A percentile compares a stretch with the other conserved stretches of the same genome.
Conservation (phyloP, 92 coral and sea anemone genomes). For the Porites divaricata region DNA sequence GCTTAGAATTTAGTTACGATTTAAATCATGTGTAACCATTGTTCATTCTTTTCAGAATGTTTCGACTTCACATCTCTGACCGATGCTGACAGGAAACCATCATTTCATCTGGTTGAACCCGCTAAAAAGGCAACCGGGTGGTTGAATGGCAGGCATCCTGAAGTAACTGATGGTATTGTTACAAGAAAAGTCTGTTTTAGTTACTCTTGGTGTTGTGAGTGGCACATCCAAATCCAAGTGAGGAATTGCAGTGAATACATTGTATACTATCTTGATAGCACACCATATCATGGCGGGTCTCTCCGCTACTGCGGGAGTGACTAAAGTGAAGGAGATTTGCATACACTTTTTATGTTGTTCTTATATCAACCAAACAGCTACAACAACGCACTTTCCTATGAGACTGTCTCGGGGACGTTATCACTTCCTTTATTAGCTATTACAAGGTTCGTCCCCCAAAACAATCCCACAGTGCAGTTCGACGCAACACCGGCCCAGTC, state of each 20-base stretch:
- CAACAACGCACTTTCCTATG: too few species aligned
- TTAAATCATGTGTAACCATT: too few species aligned
- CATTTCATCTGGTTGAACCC: not conserved
- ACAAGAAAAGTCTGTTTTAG: not conserved
- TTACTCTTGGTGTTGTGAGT: not conserved
- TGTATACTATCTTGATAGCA: not conserved
- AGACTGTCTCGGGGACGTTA: too few species aligned
- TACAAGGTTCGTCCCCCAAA: too few species aligned
- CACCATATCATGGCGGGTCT: not conserved
- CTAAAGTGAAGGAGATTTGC: not conserved
- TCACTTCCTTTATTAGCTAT: too few species aligned
- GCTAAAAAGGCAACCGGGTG: not conserved
- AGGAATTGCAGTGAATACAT: not conserved
- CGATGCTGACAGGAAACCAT: not conserved
- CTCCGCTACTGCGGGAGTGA: conserved; percentile 7
- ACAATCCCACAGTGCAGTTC: too few species aligned
- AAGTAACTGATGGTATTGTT: not conserved
- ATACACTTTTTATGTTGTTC: too few species aligned
- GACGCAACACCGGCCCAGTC: too few species aligned
- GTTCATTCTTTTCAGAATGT: not conserved
- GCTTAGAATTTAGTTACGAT: too few species aligned
- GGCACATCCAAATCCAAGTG: not conserved
- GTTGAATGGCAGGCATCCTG: not conserved
- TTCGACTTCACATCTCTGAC: not conserved
- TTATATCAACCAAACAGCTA: too few species aligned